A percentile compares a stretch with the other conserved stretches of the same genome.
Conservation (phyloP, 2,113 vertebrate genomes). For the Nesoenas mayeri region DNA sequence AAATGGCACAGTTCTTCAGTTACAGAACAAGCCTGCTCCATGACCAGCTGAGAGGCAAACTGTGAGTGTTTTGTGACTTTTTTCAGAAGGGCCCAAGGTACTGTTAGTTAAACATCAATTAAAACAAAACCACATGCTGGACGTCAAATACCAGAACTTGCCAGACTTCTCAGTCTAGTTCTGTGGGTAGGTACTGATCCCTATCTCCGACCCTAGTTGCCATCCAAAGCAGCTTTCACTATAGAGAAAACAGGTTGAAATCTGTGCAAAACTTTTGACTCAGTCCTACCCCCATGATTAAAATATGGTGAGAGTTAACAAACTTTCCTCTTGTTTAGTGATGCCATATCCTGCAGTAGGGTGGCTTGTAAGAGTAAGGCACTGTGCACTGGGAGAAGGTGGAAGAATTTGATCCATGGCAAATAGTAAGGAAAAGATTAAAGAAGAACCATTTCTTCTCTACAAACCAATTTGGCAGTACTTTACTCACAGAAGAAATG, state of each 20-base stretch:
- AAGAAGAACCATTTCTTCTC: background rate
- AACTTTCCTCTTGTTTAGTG: background rate
- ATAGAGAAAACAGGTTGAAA: background rate
- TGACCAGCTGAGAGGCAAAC: background rate
- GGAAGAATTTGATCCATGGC: background rate
- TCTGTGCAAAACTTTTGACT: background rate
- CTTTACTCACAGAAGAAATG: background rate
- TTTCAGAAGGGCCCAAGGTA: background rate
- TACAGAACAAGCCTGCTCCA: constrained; percentile 17
- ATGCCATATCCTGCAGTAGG: background rate
- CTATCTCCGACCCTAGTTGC: background rate
- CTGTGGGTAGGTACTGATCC: background rate
- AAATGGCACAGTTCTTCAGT: background rate
- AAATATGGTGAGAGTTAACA: background rate
- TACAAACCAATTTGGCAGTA: background rate
- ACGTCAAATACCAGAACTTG: background rate
- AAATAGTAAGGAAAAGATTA: constrained; percentile 1
- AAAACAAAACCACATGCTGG: background rate
- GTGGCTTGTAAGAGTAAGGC: background rate
- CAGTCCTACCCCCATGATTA: background rate
- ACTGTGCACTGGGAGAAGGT: background rate
- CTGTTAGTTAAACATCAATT: background rate
- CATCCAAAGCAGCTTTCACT: background rate
- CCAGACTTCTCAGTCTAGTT: background rate
- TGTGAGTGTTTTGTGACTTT: background rate